phyloP scores from a whole-genome alignment of 2,113 vertebrate species.

The Eublepharis macularius region DNA sequence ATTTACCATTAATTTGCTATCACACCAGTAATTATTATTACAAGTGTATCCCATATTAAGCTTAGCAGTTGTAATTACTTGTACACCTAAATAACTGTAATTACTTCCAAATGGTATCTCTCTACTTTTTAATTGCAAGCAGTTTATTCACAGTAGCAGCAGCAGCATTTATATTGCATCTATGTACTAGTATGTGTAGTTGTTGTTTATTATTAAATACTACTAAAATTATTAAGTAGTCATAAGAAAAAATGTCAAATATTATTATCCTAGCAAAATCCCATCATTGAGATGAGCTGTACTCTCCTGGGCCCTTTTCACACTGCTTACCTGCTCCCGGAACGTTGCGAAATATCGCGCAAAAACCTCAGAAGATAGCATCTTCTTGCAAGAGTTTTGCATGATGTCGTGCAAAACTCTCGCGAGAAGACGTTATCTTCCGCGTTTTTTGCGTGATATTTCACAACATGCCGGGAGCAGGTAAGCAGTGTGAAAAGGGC shows the following conservation, averaged over 20 bases:
- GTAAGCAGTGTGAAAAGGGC: no score
- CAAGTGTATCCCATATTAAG: background rate
- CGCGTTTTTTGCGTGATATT: no score
- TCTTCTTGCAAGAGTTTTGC: no score
- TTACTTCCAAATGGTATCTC: background rate
- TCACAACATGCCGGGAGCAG: no score
- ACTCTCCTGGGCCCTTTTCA: no score
- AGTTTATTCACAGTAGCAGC: background rate
- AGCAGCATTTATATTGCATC: background rate
- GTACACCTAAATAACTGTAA: background rate
- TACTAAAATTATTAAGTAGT: background rate
- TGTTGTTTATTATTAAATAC: background rate
- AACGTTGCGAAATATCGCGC: no score
- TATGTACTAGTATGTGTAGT: background rate
- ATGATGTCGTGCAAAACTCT: no score
- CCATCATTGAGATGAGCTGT: background rate
- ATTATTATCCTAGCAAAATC: background rate
- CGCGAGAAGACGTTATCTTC: no score
- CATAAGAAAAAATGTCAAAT: background rate
- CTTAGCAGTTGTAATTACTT: slow-evolving; percentile 18
- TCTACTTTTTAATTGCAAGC: slow-evolving; percentile 23
- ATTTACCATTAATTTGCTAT: background rate
- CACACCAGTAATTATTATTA: slow-evolving; percentile 13
- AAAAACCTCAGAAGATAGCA: no score
- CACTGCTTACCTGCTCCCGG: no score